Conservation (phyloP, 2,797 vertebrate genomes). For the Melanotaenia pygmaea region DNA sequence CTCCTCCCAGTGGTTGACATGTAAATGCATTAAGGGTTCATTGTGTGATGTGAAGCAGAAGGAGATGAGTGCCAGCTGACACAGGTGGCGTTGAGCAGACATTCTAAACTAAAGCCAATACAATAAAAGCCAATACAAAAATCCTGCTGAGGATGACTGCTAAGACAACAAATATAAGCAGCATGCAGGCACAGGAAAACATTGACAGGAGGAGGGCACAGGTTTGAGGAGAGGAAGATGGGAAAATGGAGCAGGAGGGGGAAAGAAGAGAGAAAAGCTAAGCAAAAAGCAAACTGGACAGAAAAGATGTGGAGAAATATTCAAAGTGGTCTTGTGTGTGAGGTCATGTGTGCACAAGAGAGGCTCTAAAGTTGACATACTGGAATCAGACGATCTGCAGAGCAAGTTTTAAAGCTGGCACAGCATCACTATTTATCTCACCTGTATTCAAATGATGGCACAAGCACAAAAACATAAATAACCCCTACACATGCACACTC, state of each 20-base stretch:
- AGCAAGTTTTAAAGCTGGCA: constrained; percentile 59
- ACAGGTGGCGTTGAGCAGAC: constrained; percentile 71
- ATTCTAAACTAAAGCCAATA: constrained; percentile 46
- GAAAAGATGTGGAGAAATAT: neutral
- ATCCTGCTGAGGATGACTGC: constrained; percentile 65
- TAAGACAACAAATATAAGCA: constrained; percentile 67
- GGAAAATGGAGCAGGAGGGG: neutral
- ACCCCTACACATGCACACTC: constrained; percentile 21
- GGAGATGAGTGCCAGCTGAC: constrained; percentile 66
- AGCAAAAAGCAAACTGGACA: constrained; percentile 14
- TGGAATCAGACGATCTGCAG: constrained; percentile 34
- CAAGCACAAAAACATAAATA: constrained; percentile 23
- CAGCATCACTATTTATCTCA: constrained; percentile 54
- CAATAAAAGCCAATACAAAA: constrained; percentile 72
- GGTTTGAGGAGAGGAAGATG: constrained; percentile 27
- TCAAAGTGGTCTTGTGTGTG: constrained; percentile 2
- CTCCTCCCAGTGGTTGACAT: constrained; percentile 60
- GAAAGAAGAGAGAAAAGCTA: constrained; percentile 5
- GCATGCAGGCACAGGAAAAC: constrained; percentile 38
- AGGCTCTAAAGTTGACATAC: constrained; percentile 26
- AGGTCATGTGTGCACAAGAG: neutral
- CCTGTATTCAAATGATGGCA: constrained; percentile 53
- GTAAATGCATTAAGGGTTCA: constrained; percentile 68
- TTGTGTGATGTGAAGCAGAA: constrained; percentile 62
- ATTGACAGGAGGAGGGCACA: constrained; percentile 36